Evolutionary conservation across 2,113 vertebrate genomes (phyloP), one percentile per base, ranked within the genome.

Genomic region (Petroica traversi): DNA sequence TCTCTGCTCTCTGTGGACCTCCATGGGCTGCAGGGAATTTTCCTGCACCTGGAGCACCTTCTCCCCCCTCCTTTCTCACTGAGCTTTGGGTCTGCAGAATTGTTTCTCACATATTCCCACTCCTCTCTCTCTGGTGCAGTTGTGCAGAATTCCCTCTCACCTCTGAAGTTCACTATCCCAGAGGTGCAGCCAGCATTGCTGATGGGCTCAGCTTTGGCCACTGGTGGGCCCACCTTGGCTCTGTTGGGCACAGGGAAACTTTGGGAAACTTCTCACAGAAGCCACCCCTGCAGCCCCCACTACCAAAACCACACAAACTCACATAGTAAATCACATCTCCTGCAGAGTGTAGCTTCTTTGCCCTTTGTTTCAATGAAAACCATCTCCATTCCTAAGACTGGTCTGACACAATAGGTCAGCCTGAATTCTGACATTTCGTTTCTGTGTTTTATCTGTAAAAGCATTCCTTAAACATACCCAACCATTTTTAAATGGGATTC

Each of bases 181-280:
- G 24, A 64, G 51, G 28, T n/a, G 51, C 11, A 31, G 18, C 33
- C 58, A 49, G 49, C 49, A 33, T 0, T 0, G 2, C 49, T 34
- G 31, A 31, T 5, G 36, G 75, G 43, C 75, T 72, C 26, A 26
- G 49, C 43, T 26, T 36, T 49, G 49, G 25, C 12, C 41, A 71
- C 20, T 1, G 0, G 2, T 8, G 22, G 9, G 8, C 16, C 26
- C 33, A 28, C 8, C 51, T 9, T 23, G 41, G 49, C 66, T 49
- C 43, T 33, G 15, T 5, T 48, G 26, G 51, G 28, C 12, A 17
- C 8, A 12, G 3, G 4, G 12, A 80, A 80, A 31, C 36, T 36
- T 72, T 14, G 8, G 22, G 31, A 34, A 57, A 36, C 36, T 24
- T 38, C 43, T 38, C 51, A 51, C 19, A 58, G 36, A 73, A 80